Evolutionary conservation across 35 echinoderm and acorn worm species (phyloP).

Genomic region (Patiria miniata): DNA sequence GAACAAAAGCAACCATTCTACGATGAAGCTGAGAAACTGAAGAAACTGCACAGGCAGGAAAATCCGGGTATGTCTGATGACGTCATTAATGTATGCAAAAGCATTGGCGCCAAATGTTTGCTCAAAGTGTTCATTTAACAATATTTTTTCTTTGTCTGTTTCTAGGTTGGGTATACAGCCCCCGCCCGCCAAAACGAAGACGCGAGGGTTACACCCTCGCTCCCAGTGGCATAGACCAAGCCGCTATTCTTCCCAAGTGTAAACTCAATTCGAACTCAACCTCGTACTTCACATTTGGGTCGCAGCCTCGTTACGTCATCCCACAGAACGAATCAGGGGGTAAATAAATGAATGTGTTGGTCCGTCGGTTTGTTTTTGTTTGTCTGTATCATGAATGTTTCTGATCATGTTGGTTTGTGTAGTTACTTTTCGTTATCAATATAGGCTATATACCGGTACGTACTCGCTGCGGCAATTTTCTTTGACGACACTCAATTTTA

Average conservation of each 20-base stretch:
- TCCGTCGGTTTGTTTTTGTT: too few species aligned
- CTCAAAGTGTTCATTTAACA: neutral
- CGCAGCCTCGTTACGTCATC: neutral
- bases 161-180: conserved; percentile 52
- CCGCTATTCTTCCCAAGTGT: neutral
- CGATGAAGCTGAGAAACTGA: conserved; percentile 47
- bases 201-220: neutral
- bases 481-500: too few species aligned
- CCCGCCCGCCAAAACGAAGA: conserved; percentile 38
- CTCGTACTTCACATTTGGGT: conserved; percentile 21
- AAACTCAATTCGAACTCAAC: conserved; percentile 8
- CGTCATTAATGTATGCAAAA: neutral
- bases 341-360: neutral
- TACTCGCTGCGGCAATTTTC: too few species aligned
- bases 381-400: too few species aligned
- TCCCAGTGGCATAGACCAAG: neutral
- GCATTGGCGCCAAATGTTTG: too few species aligned
- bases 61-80: conserved; percentile 35
- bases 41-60: conserved; percentile 45
- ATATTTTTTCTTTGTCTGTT: neutral
- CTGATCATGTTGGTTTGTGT: too few species aligned
- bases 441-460: too few species aligned
- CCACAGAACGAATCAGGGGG: neutral
- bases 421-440: too few species aligned
- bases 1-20: conserved; percentile 46